A percentile compares a stretch with the other conserved stretches of the same genome.
These are phyloP conservation scores for Drosophila neutralis DNA, from an alignment of 2,888 invertebrate species.

Conservation along the genomic window DNA sequence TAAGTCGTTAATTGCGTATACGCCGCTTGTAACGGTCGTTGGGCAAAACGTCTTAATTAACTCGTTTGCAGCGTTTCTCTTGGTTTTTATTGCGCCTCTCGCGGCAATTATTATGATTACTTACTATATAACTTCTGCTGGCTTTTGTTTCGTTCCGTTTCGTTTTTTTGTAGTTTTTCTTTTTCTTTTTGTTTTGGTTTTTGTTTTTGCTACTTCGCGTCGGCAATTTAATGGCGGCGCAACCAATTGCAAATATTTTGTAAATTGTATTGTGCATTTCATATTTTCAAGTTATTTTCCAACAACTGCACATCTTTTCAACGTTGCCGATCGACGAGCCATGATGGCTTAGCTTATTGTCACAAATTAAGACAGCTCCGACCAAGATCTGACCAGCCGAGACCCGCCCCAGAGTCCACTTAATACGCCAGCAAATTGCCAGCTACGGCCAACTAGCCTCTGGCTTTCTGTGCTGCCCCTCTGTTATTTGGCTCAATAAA, in stretches of 20 bases:
- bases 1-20: conserved; percentile 73
- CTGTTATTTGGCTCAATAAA: conserved; percentile 82
- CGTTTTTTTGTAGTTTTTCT: conserved; percentile 40
- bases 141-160: conserved; percentile 72
- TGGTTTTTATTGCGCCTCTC: conserved; percentile 69
- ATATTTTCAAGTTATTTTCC: conserved; percentile 65
- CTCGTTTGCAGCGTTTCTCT: conserved; percentile 62
- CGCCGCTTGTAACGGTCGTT: conserved; percentile 74
- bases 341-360: conserved; percentile 68
- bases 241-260: conserved; percentile 77
- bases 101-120: conserved; percentile 76
- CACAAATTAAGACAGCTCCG: conserved; percentile 69
- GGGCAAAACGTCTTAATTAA: conserved; percentile 77
- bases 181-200: conserved; percentile 10
- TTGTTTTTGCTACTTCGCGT: conserved; percentile 23
- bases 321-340: conserved; percentile 46
- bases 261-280: conserved; percentile 75
- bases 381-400: conserved; percentile 37
- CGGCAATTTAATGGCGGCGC: conserved; percentile 77
- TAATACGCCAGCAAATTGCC: conserved; percentile 65
- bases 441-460: conserved; percentile 33
- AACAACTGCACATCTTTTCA: conserved; percentile 65
- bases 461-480: conserved; percentile 38
- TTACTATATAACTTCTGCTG: conserved; percentile 64
- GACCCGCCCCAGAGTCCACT: conserved; percentile 14